These are phyloP conservation scores for Heteromurus nitidus DNA, from an alignment of 2,888 invertebrate species.

Conservation along the genomic window DNA sequence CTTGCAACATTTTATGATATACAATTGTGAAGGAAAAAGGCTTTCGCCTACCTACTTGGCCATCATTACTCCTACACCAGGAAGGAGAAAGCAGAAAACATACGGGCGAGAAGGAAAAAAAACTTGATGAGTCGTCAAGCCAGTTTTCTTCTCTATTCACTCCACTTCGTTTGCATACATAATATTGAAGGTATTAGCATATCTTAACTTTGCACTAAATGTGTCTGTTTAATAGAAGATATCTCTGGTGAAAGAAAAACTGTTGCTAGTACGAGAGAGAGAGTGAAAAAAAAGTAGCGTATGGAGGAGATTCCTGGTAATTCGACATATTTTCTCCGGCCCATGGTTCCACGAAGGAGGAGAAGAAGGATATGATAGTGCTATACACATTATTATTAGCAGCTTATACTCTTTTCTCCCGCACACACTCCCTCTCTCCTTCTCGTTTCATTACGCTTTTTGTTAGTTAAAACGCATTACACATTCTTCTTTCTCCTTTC, in stretches of 20 bases:
- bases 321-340: slow-evolving; percentile 22
- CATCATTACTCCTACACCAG: background rate
- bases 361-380: background rate
- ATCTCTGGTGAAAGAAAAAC: slow-evolving; percentile 27
- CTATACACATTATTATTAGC: slow-evolving; percentile 31
- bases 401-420: slow-evolving; percentile 30
- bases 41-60: background rate
- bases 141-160: slow-evolving; percentile 2
- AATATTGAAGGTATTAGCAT: slow-evolving; percentile 53
- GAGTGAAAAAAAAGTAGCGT: too few species aligned
- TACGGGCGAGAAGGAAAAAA: too few species aligned
- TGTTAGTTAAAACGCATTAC: slow-evolving; percentile 40
- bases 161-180: slow-evolving; percentile 56
- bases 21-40: background rate
- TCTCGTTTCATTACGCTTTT: slow-evolving; percentile 43
- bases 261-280: slow-evolving; percentile 15
- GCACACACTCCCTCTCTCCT: too few species aligned
- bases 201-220: slow-evolving; percentile 46
- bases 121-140: slow-evolving; percentile 24
- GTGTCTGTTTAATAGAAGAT: slow-evolving; percentile 43
- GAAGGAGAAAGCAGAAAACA: slow-evolving; percentile 9
- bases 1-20: background rate
- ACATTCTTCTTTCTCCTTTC: slow-evolving; percentile 53
- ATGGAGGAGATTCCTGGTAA: background rate
- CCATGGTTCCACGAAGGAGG: background rate